Conservation (phyloP, 2,113 vertebrate genomes). For the Micronycteris hirsuta region DNA sequence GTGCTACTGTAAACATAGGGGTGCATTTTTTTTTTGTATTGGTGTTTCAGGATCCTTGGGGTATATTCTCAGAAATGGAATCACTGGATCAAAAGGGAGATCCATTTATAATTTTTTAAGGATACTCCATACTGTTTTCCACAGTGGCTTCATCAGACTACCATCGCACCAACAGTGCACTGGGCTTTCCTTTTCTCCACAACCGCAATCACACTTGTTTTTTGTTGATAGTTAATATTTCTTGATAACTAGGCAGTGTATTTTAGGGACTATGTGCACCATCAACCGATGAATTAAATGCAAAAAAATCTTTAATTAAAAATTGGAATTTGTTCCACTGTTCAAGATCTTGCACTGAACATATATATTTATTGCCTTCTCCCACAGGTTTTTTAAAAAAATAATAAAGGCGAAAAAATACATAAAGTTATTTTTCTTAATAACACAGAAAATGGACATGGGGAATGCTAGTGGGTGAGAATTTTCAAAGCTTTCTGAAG, state of each 20-base stretch:
- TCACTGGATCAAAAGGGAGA: no score
- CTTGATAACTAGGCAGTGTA: neutral
- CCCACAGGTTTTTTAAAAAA: neutral
- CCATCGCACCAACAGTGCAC: no score
- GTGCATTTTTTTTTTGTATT: no score
- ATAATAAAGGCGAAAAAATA: neutral
- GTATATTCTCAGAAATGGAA: no score
- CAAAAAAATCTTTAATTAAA: neutral
- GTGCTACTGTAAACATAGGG: no score
- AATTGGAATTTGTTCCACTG: neutral
- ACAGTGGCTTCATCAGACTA: no score
- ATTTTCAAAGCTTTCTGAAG: conserved; percentile 1
- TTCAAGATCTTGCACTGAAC: neutral
- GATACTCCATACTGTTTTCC: no score
- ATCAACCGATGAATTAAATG: conserved; percentile 5
- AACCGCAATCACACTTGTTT: no score
- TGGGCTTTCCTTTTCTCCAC: no score
- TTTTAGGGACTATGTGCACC: neutral
- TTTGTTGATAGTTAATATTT: conserved; percentile 6
- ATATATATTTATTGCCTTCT: neutral
- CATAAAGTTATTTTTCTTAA: neutral
- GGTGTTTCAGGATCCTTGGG: no score
- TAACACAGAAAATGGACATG: neutral
- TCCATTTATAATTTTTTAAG: no score
- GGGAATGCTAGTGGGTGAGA: neutral